A percentile compares a stretch with the other conserved stretches of the same genome.
These are phyloP conservation scores for Rhamnusium bicolor DNA, from an alignment of 2,888 invertebrate genomes.

Conservation along the genomic window DNA sequence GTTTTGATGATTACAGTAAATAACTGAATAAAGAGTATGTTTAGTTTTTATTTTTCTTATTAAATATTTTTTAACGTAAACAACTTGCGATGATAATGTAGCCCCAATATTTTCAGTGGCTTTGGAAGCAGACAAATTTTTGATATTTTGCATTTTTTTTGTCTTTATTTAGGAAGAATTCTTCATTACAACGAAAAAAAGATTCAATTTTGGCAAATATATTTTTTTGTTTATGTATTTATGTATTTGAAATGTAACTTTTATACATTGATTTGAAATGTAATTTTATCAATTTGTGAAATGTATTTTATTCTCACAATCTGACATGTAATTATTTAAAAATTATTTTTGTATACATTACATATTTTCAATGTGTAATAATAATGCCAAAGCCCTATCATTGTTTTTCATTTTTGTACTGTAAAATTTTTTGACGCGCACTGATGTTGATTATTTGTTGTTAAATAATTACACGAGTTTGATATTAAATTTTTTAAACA, in stretches of 20 bases:
- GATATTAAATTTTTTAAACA: too few species aligned
- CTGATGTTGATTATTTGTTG: background rate
- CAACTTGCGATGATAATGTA: slow-evolving; percentile 54
- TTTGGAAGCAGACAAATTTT: slow-evolving; percentile 63
- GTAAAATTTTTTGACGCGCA: slow-evolving; percentile 68
- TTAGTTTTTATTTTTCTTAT: background rate
- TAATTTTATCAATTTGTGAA: slow-evolving; percentile 54
- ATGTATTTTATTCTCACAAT: slow-evolving; percentile 55
- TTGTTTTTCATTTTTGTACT: slow-evolving; percentile 62
- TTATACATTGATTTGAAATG: slow-evolving; percentile 54
- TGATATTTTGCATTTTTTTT: slow-evolving; percentile 66
- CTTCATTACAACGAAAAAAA: slow-evolving; percentile 58
- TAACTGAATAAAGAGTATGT: background rate
- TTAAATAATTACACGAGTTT: background rate
- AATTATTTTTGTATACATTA: slow-evolving; percentile 51
- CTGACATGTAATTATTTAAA: slow-evolving; percentile 63
- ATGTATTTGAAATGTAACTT: slow-evolving; percentile 56
- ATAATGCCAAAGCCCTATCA: slow-evolving; percentile 47
- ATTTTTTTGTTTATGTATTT: slow-evolving; percentile 39
- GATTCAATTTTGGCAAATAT: slow-evolving; percentile 39
- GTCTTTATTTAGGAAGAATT: slow-evolving; percentile 66
- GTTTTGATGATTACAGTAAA: background rate
- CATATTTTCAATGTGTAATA: slow-evolving; percentile 46
- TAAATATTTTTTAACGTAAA: background rate
- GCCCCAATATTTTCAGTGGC: slow-evolving; percentile 61